phyloP scores from a whole-genome alignment of 2,113 vertebrate genomes.

The Scalopus aquaticus region DNA sequence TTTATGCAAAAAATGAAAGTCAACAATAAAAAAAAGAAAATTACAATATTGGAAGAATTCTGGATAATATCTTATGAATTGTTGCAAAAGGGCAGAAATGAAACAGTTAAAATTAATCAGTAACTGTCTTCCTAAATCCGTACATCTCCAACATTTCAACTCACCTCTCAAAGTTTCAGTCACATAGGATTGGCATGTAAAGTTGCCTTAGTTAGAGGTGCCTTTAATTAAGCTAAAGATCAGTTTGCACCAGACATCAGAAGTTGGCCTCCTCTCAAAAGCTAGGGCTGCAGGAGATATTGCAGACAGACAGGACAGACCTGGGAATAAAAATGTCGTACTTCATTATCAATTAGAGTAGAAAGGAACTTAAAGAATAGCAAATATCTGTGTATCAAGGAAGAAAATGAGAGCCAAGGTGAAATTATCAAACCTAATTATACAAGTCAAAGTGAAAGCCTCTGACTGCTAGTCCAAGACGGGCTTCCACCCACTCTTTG shows the following conservation, averaged over 20 bases:
- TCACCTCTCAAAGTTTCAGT: background rate
- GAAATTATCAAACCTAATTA: background rate
- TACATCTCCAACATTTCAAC: background rate
- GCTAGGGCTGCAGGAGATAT: background rate
- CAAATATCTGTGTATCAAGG: background rate
- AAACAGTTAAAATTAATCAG: background rate
- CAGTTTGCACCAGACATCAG: background rate
- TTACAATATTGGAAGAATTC: background rate
- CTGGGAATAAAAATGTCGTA: background rate
- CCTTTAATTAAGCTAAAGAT: background rate
- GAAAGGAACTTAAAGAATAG: background rate
- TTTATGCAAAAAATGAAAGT: constrained; percentile 79
- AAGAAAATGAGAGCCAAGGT: background rate
- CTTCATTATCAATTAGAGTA: background rate
- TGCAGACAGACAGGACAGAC: background rate
- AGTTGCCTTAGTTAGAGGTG: no score
- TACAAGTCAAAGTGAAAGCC: background rate
- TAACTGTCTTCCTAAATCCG: background rate
- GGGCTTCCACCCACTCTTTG: background rate
- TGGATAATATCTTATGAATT: background rate
- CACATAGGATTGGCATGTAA: background rate
- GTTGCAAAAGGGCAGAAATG: background rate
- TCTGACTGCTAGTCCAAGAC: background rate
- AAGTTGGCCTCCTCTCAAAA: background rate
- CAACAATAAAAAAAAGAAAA: constrained; percentile 29